Evolutionary conservation across 2,888 invertebrate species (phyloP), one percentile per base, ranked within the genome.

Genomic region (Hypercompe scribonia): DNA sequence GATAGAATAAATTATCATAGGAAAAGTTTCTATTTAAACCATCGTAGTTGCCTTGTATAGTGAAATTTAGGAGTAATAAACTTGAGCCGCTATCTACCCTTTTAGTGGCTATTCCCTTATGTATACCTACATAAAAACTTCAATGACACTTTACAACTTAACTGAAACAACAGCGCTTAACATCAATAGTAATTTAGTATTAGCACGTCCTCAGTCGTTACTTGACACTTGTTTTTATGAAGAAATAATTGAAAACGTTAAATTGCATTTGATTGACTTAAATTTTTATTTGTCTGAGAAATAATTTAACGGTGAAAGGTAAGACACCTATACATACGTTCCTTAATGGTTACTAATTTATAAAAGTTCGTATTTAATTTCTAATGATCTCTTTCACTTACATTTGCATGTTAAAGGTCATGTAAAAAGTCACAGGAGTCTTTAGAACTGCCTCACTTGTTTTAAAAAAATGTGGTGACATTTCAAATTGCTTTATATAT

Each of bases 1-100:
- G 84, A 87, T 87, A 84, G 88, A 90, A 89, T 91, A 90, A 90
- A 90, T 91, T 88, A 87, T 85, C 80, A 81, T 74, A 70, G 72
- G 81, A 77, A 78, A 81, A 76, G 74, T 81, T 82, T 66, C 71
- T 74, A 68, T 70, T 67, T 76, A 78, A 75, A 76, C 79, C 76
- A 82, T 79, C 72, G 75, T 68, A 68, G 68, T 72, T 78, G 81
- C 74, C 76, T 81, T 79, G 77, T 84, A 77, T 78, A 79, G 81
- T 74, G 75, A 81, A 72, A 77, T 77, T 80, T 77, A 76, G 68
- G 68, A 72, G 74, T 70, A 78, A 78, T 78, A 78, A 83, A 81
- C 75, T 78, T 77, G 79, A 81, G 73, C 50, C 71, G 70, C 65
- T 65, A 74, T 78, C 70, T 76, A 82, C 75, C 76, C 79, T 77